Evolutionary conservation across 2,113 vertebrate species (phyloP).

Genomic region (Archocentrus centrarchus): DNA sequence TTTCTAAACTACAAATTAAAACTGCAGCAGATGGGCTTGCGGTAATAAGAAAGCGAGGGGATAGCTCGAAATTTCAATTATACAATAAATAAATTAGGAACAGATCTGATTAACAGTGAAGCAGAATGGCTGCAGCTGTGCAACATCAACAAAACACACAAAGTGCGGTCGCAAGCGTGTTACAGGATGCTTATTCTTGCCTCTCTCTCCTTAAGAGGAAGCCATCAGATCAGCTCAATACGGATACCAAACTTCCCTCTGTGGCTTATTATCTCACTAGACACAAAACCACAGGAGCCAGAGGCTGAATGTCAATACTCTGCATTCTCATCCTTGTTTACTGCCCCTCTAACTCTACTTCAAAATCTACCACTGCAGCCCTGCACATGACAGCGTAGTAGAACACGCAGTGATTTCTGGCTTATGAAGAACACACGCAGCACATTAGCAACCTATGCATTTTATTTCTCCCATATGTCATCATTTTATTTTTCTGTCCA

Average conservation of each 20-base stretch:
- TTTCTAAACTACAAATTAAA: slow-evolving; percentile 11
- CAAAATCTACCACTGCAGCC: slow-evolving; percentile 33
- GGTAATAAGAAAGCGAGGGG: slow-evolving; percentile 12
- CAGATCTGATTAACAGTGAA: slow-evolving; percentile 19
- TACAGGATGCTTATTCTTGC: slow-evolving; percentile 22
- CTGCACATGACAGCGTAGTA: neutral
- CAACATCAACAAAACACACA: slow-evolving; percentile 38
- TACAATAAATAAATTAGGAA: slow-evolving; percentile 23
- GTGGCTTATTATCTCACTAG: slow-evolving; percentile 67
- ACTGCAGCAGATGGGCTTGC: slow-evolving; percentile 15
- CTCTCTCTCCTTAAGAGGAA: slow-evolving; percentile 45
- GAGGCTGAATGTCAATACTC: slow-evolving; percentile 62
- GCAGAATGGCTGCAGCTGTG: slow-evolving; percentile 45
- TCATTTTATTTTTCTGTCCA: neutral
- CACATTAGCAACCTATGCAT: neutral
- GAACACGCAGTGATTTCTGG: slow-evolving; percentile 20
- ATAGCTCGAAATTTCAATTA: slow-evolving; percentile 22
- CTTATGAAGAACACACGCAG: neutral
- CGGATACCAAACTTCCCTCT: slow-evolving; percentile 59
- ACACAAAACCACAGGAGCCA: slow-evolving; percentile 70
- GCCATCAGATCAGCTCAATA: slow-evolving; percentile 53
- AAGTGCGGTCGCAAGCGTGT: slow-evolving; percentile 21
- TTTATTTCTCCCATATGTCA: neutral
- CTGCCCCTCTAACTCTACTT: slow-evolving; percentile 22
- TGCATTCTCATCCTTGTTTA: slow-evolving; percentile 58